Conservation (phyloP, 2,113 vertebrate species). For the Halcyon malimbica region DNA sequence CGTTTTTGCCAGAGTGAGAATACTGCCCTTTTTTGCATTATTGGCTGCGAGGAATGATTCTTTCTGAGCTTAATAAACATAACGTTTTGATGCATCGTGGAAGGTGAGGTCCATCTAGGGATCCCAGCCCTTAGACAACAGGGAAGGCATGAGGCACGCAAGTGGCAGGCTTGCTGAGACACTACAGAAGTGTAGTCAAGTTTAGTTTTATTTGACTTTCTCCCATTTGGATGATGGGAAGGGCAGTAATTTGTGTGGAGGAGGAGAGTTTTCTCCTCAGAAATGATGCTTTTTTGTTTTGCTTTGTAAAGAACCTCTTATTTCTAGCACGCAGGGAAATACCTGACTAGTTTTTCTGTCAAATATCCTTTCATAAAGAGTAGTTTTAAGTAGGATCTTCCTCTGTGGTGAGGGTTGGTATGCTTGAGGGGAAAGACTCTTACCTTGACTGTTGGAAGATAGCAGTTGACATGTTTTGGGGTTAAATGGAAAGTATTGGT, state of each 20-base stretch:
- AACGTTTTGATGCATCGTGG: neutral
- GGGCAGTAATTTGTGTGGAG: neutral
- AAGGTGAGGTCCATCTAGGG: neutral
- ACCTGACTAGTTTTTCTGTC: neutral
- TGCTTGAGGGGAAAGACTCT: fast-evolving
- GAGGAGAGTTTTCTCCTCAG: neutral
- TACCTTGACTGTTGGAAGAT: neutral
- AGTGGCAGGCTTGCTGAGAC: neutral
- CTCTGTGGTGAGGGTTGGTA: neutral
- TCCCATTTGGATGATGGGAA: neutral
- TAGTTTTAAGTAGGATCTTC: neutral
- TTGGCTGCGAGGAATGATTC: neutral
- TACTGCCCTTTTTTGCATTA: neutral
- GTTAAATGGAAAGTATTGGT: neutral
- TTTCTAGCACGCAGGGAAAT: neutral
- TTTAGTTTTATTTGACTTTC: neutral
- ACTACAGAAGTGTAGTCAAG: neutral
- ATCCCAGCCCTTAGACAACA: neutral
- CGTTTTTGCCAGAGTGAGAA: neutral
- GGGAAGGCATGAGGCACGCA: neutral
- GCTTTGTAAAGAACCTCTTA: neutral
- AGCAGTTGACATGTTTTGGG: neutral
- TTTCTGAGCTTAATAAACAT: neutral
- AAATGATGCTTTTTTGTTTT: neutral
- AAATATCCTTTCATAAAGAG: neutral